Base-by-base conservation (phyloP, 2,888 invertebrate genomes). In the Lacanobia oleracea region DNA sequence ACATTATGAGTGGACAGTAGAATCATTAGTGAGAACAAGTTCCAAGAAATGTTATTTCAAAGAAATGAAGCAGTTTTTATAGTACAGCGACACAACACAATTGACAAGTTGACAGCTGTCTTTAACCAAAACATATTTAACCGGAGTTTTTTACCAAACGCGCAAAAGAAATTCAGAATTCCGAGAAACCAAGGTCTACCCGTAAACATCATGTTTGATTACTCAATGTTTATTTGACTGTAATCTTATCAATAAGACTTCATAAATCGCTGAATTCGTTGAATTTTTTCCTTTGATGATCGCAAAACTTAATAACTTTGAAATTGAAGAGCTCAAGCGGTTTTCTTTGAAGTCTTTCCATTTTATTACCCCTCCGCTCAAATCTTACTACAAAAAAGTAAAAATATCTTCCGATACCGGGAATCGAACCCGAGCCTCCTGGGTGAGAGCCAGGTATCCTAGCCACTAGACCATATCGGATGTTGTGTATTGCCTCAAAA, bases 381-480 rank as follows among this genome's bases (percentile, higher is more conserved):
- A 48, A 64, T 48, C 1, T n/a, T 23, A 60, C 33, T 33, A 5
- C 0, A 33, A 81, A 91, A 94, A 93, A 93, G 83, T 18, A 53
- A 91, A 95, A 93, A 93, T 81, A 12, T 43, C 68, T 96, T 97
- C 96, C 96, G 95, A 95, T 96, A 96, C 96, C 96, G 96, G 96
- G 96, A 96, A 96, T 96, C 96, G 96, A 96, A 96, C 96, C 96
- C 96, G 96, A 95, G 96, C 96, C 96, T 96, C 94, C 96, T 96
- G 96, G 96, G 95, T 96, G 96, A 96, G 93, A 96, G 93, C 96
- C 96, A 96, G 96, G 94, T 96, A 96, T 96, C 96, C 96, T 96
- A 96, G 95, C 96, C 96, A 96, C 96, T 96, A 96, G 96, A 96
- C 96, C 96, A 96, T 96, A 96, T 95, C 95, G 96, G 96, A 96